Percentiles rank a stretch among this genome's conserved stretches.
Evolutionary conservation across 2,888 invertebrate species (phyloP).

Genomic region (Enoplolaimus lenunculus): DNA sequence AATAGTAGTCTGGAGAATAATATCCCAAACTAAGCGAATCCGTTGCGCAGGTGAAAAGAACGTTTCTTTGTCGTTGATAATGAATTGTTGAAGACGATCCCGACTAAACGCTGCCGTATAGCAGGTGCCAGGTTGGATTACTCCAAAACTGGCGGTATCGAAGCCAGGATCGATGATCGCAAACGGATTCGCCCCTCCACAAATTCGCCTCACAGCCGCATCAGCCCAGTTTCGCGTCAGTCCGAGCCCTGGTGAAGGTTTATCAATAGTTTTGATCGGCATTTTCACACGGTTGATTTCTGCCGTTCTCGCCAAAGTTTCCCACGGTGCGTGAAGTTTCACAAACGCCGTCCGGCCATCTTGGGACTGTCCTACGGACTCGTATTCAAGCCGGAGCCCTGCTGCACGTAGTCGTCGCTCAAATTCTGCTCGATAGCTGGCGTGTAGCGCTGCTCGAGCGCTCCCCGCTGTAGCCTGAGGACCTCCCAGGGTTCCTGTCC

Average conservation of each 20-base stretch:
- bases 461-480: background rate
- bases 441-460: background rate
- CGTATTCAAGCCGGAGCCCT: constrained; percentile 22
- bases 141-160: constrained; percentile 55
- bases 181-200: constrained; percentile 8
- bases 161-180: background rate
- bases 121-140: constrained; percentile 56
- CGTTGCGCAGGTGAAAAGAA: constrained; percentile 21
- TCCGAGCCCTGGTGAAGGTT: background rate
- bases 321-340: constrained; percentile 21
- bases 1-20: constrained; percentile 15
- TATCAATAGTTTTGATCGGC: constrained; percentile 10
- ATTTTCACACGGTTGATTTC: constrained; percentile 21
- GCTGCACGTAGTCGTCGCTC: constrained; percentile 16
- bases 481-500: background rate
- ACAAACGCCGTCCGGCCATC: constrained; percentile 19
- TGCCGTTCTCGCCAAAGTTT: constrained; percentile 13
- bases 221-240: background rate
- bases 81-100: constrained; percentile 37
- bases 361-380: constrained; percentile 13
- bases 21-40: constrained; percentile 20
- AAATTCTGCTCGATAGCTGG: constrained; percentile 19
- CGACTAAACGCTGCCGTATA: constrained; percentile 64
- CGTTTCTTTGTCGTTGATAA: constrained; percentile 8
- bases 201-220: background rate